Percentiles rank a stretch among this genome's conserved stretches.
These are phyloP conservation scores for Todiramphus chloris DNA, from an alignment of 2,113 vertebrate genomes.

Conservation along the genomic window DNA sequence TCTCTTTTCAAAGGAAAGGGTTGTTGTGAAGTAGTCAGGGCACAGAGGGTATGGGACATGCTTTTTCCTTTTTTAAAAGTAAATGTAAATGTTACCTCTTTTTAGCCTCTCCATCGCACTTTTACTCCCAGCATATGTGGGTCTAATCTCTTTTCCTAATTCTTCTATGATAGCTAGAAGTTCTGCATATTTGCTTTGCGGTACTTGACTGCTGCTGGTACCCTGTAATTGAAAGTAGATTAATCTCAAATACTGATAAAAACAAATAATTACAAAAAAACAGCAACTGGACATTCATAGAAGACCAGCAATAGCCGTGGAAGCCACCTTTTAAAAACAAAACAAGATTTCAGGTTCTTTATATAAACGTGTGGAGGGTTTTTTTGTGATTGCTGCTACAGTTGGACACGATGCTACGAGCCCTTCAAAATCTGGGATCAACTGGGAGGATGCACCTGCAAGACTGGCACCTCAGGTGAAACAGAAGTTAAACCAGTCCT, in stretches of 20 bases:
- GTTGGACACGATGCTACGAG: not conserved
- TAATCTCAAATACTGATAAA: not conserved
- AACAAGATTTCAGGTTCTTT: not conserved
- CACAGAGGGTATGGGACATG: not conserved
- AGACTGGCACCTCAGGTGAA: not conserved
- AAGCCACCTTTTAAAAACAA: not conserved
- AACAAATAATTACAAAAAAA: not conserved
- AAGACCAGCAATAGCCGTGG: not conserved
- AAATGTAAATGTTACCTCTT: constrained; percentile 78
- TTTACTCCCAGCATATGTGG: constrained; percentile 97
- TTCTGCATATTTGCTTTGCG: constrained; percentile 98
- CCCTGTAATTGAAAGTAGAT: constrained; percentile 74
- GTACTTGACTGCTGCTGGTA: constrained; percentile 89
- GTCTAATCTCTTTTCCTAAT: constrained; percentile 96
- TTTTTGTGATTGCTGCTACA: not conserved
- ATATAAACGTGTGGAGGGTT: not conserved
- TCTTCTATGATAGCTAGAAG: constrained; percentile 98
- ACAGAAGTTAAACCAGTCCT: not conserved
- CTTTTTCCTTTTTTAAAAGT: not conserved
- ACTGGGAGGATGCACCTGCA: not conserved
- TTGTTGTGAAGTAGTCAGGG: not conserved
- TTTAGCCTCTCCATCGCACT: constrained; percentile 98
- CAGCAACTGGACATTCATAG: not conserved
- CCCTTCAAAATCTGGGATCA: not conserved
- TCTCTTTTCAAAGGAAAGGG: not conserved